Evolutionary conservation across 2,888 invertebrate genomes (phyloP), one percentile per base, ranked within the genome.

Genomic region (Eupeodes latifasciatus): DNA sequence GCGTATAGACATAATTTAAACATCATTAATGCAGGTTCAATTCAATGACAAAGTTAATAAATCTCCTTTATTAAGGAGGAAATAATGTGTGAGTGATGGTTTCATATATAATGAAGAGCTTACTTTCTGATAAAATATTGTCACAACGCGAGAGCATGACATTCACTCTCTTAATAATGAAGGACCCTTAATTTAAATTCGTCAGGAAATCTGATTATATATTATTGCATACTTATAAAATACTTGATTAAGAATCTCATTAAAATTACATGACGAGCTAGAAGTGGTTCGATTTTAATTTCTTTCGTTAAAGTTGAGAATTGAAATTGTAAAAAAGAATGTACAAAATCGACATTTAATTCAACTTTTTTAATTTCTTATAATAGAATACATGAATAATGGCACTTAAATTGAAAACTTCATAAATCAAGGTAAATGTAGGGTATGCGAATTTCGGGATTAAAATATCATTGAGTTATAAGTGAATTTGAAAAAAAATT

Each of bases 41-140:
- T 53, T 85, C 47, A 85, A 80, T 79, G 69, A 49, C 64, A 49
- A 67, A 49, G 83, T 74, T 74, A 78, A 78, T 61, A 77, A 64
- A 27, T 47, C 71, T 12, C 5, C 9, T 19, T 74, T 67, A 55
- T 79, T 51, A 74, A 72, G 66, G 61, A 51, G 55, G 78, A 66
- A 72, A 59, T 67, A 27, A 27, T 19, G 67, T 72, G 83, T 66
- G 44, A 19, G 77, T 3, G 1, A 57, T 27, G 40, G 40, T 34
- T 64, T 75, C 47, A 53, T 44, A 44, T 19, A 67, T 78, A 19
- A 19, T 14, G 57, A 53, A 67, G n/a, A 83, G 53, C 69, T 82
- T 64, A n/a, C 5, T 40, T 40, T 40, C 9, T 19, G 14, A 72
- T 59, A 59, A 72, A 72, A 27, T 59, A 44, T 40, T 9, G 9